Evolutionary conservation across 2,888 invertebrate species (phyloP), one percentile per base, ranked within the genome.

Genomic region (Myopa tessellatipennis): DNA sequence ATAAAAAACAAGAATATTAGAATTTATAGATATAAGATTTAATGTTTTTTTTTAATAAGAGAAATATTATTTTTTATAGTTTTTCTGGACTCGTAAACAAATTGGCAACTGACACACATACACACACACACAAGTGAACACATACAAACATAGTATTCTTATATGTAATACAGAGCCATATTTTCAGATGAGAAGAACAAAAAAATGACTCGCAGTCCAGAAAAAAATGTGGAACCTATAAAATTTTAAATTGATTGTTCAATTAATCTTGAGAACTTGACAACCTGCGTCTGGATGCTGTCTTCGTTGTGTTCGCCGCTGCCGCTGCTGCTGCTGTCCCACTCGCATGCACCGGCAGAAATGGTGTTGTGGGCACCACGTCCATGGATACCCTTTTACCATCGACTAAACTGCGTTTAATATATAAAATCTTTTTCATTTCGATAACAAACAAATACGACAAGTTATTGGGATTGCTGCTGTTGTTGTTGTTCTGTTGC

Each of bases 231-330:
- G 69, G 26, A 86, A 85, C 85, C 86, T 86, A 87, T 87, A 87
- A 87, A 87, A 86, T 84, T 85, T 86, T 82, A 87, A 87, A 87
- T 87, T 87, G 87, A 87, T 87, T 86, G 87, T 86, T 87, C 87
- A 87, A 87, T 87, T 87, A 87, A 87, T 87, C 87, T 87, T 87
- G 82, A 84, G 84, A 85, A 85, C 85, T 84, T 86, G 87, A 87
- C 87, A 87, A 82, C 82, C 82, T 79, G 81, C 80, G 81, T 82
- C 79, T 78, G 80, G 74, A 63, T 75, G 76, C 74, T 61, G 74
- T 74, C 77, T 72, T 74, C 67, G 68, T 74, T 55, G 40, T 77
- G 60, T 67, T 70, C 71, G 69, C 50, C 26, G 74, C 26, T 50
- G 55, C 55, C 65, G 55, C 55, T 72, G 18, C 12, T 18, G 45